phyloP scores from a whole-genome alignment of 2,797 vertebrate genomes.

The Lutjanus campechanus region DNA sequence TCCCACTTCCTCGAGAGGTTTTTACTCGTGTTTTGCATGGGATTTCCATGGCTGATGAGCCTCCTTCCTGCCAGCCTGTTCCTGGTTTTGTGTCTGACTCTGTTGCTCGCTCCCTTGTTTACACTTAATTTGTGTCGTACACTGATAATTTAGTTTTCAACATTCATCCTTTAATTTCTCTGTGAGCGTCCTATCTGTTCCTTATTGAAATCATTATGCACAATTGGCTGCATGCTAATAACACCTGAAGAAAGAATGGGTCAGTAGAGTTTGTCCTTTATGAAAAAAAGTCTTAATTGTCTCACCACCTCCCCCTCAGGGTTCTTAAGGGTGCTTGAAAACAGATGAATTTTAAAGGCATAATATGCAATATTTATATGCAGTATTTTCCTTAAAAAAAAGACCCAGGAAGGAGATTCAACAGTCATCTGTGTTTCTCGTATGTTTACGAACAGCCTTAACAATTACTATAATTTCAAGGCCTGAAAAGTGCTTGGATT shows the following conservation, averaged over 20 bases:
- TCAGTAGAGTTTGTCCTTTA: not conserved
- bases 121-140: not conserved
- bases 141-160: not conserved
- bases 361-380: too few species aligned
- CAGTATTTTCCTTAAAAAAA: too few species aligned
- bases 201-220: not conserved
- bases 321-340: too few species aligned
- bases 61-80: constrained; percentile 56
- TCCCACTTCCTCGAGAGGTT: constrained; percentile 57
- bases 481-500: too few species aligned
- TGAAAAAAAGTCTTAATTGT: fast-evolving
- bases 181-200: too few species aligned
- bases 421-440: too few species aligned
- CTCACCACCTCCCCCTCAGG: not conserved
- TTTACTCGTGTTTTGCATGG: constrained; percentile 68
- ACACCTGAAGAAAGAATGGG: not conserved
- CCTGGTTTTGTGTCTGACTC: constrained; percentile 43
- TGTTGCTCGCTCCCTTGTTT: constrained; percentile 10
- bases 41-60: constrained; percentile 68
- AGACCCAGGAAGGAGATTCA: too few species aligned
- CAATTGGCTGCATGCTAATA: not conserved
- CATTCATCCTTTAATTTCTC: not conserved
- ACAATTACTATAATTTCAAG: too few species aligned
- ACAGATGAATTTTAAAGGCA: too few species aligned
- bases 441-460: too few species aligned